Evolutionary conservation across 1,140 invertebrate genomes (phyloP), one percentile per base, ranked within the genome.

Genomic region (Papilio xuthus): DNA sequence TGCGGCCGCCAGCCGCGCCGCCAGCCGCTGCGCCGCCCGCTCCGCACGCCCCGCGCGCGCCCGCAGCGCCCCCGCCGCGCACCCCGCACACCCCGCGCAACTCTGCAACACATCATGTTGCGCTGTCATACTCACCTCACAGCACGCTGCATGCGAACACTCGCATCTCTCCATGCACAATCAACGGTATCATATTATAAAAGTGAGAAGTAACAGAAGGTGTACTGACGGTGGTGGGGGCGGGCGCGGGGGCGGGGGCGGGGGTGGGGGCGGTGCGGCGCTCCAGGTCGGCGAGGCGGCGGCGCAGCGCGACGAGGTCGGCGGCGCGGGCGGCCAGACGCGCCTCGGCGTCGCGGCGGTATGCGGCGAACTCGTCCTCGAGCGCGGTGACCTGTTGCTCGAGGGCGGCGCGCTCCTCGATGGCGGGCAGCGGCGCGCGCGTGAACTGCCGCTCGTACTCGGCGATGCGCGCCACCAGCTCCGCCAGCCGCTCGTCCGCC

Each of bases 401-500:
- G 32, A 97, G 92, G 83, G 95, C 95, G 71, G 95, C 95, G 77
- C 95, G 96, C 90, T 98, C 97, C 83, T 97, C 96, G 81, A 97
- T 97, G 2, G 97, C 96, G 12, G 96, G 96, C 67, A 97, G 92
- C 18, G 95, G 60, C 73, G 87, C 87, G 82, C 85, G 83, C 82
- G 95, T 95, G 87, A 97, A 96, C 88, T 97, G 95, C 79, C 97
- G 96, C 88, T 97, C 97, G 82, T 97, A 97, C 83, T 97, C 97
- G 26, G 95, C 94, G 83, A 98, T 96, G 90, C 97, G 97, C 9
- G 92, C 92, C 75, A 97, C 94, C 18, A 98, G 89, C 79, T 97
- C 96, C 1, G 95, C 93, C 82, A 98, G 96, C 83, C 97, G 97
- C 84, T 97, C 97, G 87, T 97, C 97, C 75, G 95, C 97, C 15